Percentiles rank a stretch among this genome's conserved stretches.
Evolutionary conservation across 1,140 invertebrate genomes (phyloP).

Genomic region (Papilio machaon): DNA sequence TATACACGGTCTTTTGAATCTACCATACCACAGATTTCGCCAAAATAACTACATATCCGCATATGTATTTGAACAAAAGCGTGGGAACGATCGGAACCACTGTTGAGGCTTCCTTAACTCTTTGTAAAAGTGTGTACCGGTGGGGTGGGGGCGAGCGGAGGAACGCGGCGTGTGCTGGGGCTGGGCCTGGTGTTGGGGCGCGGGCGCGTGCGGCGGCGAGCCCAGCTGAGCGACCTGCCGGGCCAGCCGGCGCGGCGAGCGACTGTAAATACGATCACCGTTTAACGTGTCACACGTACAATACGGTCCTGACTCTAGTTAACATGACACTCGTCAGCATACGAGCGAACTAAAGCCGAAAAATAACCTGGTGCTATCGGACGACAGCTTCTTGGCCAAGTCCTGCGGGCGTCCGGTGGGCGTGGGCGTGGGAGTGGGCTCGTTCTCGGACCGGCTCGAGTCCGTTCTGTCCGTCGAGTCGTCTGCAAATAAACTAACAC

Average conservation of each 20-base stretch:
- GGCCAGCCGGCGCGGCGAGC: conserved; percentile 85
- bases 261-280: conserved; percentile 28
- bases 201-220: conserved; percentile 79
- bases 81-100: too few species aligned
- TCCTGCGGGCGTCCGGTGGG: conserved; percentile 55
- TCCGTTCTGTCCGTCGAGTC: conserved; percentile 70
- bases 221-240: conserved; percentile 87
- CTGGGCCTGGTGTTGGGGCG: conserved; percentile 72
- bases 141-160: conserved; percentile 35
- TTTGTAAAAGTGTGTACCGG: conserved; percentile 34
- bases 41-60: too few species aligned
- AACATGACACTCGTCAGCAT: not conserved
- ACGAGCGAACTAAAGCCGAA: not conserved
- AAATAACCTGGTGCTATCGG: conserved; percentile 53
- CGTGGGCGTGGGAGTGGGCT: conserved; percentile 51
- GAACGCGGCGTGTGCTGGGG: conserved; percentile 75
- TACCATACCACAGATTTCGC: not conserved
- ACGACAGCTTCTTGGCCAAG: conserved; percentile 56
- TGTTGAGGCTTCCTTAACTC: too few species aligned
- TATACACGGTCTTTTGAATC: not conserved
- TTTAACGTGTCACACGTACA: not conserved
- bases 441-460: conserved; percentile 70
- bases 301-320: not conserved
- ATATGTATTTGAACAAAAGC: too few species aligned
- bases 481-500: conserved; percentile 48